Percentiles rank a stretch among this genome's conserved stretches.
phyloP scores from a whole-genome alignment of 2,888 invertebrate species.

The Zaprionus obscuricornis region DNA sequence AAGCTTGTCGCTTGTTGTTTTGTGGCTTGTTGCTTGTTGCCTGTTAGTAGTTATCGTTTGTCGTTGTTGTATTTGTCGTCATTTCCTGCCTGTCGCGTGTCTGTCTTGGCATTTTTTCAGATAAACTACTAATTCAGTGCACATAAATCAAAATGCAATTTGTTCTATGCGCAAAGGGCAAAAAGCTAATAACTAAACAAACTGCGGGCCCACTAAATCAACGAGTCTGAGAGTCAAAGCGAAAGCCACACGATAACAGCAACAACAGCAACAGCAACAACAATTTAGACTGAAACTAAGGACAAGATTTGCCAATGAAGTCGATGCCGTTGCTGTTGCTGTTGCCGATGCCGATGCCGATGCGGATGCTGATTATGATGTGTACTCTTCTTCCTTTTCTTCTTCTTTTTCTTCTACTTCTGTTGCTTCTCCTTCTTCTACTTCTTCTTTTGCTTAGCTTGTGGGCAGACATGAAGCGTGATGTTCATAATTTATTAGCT shows the following conservation, averaged over 20 bases:
- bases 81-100: conserved; percentile 67
- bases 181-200: conserved; percentile 77
- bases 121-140: conserved; percentile 65
- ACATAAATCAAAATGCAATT: conserved; percentile 80
- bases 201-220: conserved; percentile 76
- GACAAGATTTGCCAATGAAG: conserved; percentile 50
- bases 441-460: conserved; percentile 16
- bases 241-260: conserved; percentile 62
- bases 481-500: conserved; percentile 77
- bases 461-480: conserved; percentile 60
- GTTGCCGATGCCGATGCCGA: conserved; percentile 36
- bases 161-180: conserved; percentile 74
- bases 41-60: too few relatives aligned
- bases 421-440: conserved; percentile 6
- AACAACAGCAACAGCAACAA: conserved; percentile 20
- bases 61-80: conserved; percentile 54
- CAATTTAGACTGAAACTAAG: too few relatives aligned
- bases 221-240: too few relatives aligned
- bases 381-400: conserved; percentile 18
- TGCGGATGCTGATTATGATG: conserved; percentile 68
- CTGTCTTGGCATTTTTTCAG: conserved; percentile 32
- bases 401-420: conserved; percentile 12
- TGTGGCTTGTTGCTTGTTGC: conserved; percentile 2
- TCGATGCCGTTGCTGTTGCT: conserved; percentile 31
- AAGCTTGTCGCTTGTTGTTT: conserved; percentile 2